Evolutionary conservation across 2,797 vertebrate genomes (phyloP), one percentile per base, ranked within the genome.

Genomic region (Falco peregrinus): DNA sequence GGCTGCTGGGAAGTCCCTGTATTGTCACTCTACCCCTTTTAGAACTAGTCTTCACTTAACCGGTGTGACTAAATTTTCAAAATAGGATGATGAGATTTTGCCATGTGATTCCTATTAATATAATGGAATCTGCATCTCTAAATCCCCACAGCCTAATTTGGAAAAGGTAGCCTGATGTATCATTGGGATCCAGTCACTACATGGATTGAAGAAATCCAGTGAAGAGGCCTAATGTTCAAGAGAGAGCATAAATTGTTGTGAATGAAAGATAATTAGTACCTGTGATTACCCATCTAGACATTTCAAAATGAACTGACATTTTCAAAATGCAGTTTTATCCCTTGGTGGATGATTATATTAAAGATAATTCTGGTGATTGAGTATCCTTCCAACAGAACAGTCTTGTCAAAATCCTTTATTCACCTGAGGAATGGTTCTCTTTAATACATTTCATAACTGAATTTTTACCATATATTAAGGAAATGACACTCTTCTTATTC

Each of bases 191-290:
- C 75, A 79, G 88, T 92, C 74, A 93, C 43, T 43, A 75, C 81
- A 81, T 35, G 64, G 91, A 88, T 89, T 93, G 86, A 84, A 86
- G 89, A 96, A 97, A 95, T 95, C 93, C 90, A 91, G 84, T 84
- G 71, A 73, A 89, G 80, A 73, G 48, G 50, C 61, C 78, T 90
- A 84, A 95, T 92, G 78, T 91, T 91, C 70, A 83, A 77, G 68
- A 67, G 16, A 93, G 37, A 87, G 75, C 60, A 77, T 94, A 94
- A 96, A 96, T 95, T 96, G 84, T 84, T 93, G 82, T 5, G 4
- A 91, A 83, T 77, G 88, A 96, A 95, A 57, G 86, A 85, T 96
- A 97, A 97, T 96, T 93, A 98, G 92, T 91, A 91, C 86, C 70
- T 94, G 79, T 2, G 61, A 94, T 95, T 92, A 87, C 81, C 89